These are phyloP conservation scores for Rhodinocichla rosea DNA, from an alignment of 2,113 vertebrate genomes.

Conservation along the genomic window DNA sequence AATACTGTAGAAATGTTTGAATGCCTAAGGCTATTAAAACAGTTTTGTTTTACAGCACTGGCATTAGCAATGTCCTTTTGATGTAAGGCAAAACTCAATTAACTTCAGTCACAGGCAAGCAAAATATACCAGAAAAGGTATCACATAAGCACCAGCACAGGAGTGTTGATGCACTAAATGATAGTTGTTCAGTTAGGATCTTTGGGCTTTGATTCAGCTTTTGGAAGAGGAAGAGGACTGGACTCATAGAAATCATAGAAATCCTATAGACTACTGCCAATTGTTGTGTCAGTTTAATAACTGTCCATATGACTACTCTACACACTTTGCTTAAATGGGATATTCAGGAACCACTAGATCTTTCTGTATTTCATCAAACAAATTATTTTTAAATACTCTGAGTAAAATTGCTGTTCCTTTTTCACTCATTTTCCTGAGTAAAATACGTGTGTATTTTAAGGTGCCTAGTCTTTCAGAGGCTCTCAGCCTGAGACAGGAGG, in stretches of 20 bases:
- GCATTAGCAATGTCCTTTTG: not conserved
- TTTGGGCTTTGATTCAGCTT: not conserved
- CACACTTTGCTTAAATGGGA: not conserved
- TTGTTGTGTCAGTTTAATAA: not conserved
- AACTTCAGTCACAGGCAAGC: not conserved
- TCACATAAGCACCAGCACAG: not conserved
- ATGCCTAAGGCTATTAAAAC: not conserved
- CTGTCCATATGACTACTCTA: not conserved
- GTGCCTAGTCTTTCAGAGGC: not conserved
- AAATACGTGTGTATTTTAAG: not conserved
- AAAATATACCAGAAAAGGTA: not conserved
- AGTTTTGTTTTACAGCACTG: not conserved
- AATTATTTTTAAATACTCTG: not conserved
- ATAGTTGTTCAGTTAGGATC: not conserved
- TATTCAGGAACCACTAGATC: not conserved
- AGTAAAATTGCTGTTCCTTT: not conserved
- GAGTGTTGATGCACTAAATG: not conserved
- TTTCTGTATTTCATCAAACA: not conserved
- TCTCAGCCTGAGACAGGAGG: not conserved
- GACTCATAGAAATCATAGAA: not conserved
- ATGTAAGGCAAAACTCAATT: not conserved
- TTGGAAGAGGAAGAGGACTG: not conserved
- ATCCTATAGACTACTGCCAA: not conserved
- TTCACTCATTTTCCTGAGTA: not conserved
- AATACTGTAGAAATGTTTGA: not conserved